Evolutionary conservation across 1,140 invertebrate species (phyloP), one percentile per base, ranked within the genome.

Genomic region (Drosophila oshimai): DNA sequence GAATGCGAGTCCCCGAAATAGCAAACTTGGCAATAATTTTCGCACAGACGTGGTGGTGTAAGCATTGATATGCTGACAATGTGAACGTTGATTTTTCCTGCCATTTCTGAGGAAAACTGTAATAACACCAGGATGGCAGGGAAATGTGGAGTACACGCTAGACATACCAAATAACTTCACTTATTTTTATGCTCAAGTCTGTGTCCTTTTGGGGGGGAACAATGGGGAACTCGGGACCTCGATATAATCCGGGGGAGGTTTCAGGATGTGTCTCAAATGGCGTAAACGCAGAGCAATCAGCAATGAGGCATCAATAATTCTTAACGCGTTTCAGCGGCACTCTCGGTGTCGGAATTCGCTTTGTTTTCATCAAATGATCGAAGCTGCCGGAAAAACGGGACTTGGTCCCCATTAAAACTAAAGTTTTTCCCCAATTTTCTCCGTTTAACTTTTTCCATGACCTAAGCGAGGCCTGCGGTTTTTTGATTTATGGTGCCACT

Each of bases 291-390:
- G 83, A 84, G 79, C 80, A 84, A 84, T 84, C 80, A 79, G 80
- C 80, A 73, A 86, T 75, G 80, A 72, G 71, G 80, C 80, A 84
- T 86, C 80, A 84, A 84, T 84, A 84, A 84, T 86, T 84, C 80
- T 62, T 46, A 86, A 72, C 80, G 80, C 74, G 75, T 79, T 86
- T 67, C 72, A 36, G 44, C 41, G 42, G 31, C 36, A 72, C 69
- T 50, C 34, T 72, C 55, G 58, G 33, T 53, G 39, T 45, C n/a
- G 7, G 6, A 31, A 60, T 70, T 70, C 13, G 26, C 33, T 69
- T 26, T 20, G 37, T 44, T 39, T 68, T 47, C n/a, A 54, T 20
- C 24, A 28, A 34, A 39, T 24, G 39, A 33, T 41, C 29, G 12
- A 39, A 20, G 15, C 46, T 28, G n/a, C 47, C 18, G 34, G 50